Base-by-base conservation (phyloP, 2,888 invertebrate species). In the Eilema griseolum region DNA sequence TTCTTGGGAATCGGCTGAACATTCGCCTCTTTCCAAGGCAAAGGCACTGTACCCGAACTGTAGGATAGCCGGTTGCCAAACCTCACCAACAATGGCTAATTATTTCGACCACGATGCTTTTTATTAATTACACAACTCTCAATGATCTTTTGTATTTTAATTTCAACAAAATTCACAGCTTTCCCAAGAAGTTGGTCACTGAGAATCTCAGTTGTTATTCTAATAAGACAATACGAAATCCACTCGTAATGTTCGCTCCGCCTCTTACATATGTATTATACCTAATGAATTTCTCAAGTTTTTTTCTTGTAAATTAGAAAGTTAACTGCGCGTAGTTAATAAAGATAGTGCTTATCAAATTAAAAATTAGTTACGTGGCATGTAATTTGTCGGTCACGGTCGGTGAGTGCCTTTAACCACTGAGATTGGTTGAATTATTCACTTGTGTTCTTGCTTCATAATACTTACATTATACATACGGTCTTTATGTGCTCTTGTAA, bases 121-220 rank as follows among this genome's bases (percentile, higher is more conserved):
- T 92, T 92, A 92, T 92, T 92, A 92, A 92, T 93, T 92, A 90
- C 88, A 84, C 61, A 72, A 69, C 85, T 86, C 83, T 80, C 83
- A 83, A 87, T 83, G 83, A 86, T 84, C 89, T 85, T 93, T 93
- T 93, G 92, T 93, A 92, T 93, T 93, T 90, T 92, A 92, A 93
- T 93, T 90, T 92, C 90, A 86, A 92, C 89, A 90, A 92, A 41
- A 92, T 91, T 91, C 90, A 82, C 88, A 89, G 81, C 84, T 90
- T 91, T 92, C 92, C 83, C 86, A 88, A 89, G 89, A 91, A 74
- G 76, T 71, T 81, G 74, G 75, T 74, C 66, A 73, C 62, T 73
- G 76, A 75, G 73, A 70, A 75, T 68, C 74, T 72, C 72, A 41
- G 67, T 72, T 75, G 75, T 74, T 67, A 78, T 79, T 79, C 83